Evolutionary conservation across 1,140 invertebrate genomes (phyloP).

Genomic region (Neoseiulus cucumeris): DNA sequence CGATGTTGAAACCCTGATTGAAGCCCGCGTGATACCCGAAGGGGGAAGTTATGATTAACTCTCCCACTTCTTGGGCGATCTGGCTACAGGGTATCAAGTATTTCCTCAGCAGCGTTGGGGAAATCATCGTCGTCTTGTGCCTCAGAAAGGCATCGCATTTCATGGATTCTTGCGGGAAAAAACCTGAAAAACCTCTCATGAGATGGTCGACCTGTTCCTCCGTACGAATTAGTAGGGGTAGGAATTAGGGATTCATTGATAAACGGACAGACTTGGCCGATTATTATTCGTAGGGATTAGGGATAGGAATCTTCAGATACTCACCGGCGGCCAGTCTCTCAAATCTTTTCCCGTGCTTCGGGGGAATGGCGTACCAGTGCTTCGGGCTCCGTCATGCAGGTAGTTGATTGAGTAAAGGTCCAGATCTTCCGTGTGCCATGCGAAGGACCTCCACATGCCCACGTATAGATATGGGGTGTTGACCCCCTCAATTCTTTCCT

Average conservation of each 20-base stretch:
- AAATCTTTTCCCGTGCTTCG: neutral
- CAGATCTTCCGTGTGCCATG: slow-evolving; percentile 15
- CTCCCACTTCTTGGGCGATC: slow-evolving; percentile 83
- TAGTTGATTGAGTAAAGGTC: too few relatives aligned
- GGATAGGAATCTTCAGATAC: too few relatives aligned
- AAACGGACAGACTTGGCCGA: too few relatives aligned
- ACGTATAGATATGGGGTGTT: slow-evolving; percentile 14
- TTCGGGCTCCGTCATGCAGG: neutral
- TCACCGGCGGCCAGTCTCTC: neutral
- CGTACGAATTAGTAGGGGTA: too few relatives aligned
- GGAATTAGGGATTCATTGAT: too few relatives aligned
- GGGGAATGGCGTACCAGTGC: neutral
- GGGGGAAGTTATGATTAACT: slow-evolving; percentile 99
- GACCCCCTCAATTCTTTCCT: slow-evolving; percentile 15
- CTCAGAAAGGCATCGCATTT: neutral
- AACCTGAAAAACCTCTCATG: too few relatives aligned
- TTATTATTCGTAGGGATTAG: too few relatives aligned
- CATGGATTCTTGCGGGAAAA: neutral
- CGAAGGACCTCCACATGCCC: slow-evolving; percentile 14
- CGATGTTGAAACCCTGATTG: slow-evolving; percentile 97
- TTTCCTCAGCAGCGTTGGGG: neutral
- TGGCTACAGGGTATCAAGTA: neutral
- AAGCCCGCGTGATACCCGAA: slow-evolving; percentile 97
- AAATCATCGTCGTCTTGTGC: neutral
- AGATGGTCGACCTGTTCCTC: too few relatives aligned